A percentile compares a stretch with the other conserved stretches of the same genome.
phyloP scores from a whole-genome alignment of 2,888 invertebrate genomes.

The Macrosoma leucophasiata region DNA sequence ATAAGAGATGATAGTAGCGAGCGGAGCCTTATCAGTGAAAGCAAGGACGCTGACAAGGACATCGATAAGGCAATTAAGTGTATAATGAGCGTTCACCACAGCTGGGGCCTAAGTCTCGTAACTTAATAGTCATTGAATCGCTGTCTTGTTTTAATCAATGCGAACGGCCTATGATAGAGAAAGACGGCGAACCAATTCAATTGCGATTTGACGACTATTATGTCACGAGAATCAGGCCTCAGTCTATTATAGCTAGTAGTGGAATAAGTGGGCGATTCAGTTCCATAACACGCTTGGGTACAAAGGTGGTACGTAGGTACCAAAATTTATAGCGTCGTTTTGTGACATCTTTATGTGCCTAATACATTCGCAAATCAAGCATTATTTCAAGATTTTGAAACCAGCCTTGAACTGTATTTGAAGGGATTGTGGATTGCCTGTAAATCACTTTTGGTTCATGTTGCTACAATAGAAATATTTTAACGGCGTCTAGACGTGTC shows the following conservation, averaged over 20 bases:
- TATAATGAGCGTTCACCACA: conserved; percentile 43
- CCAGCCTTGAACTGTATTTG: conserved; percentile 4
- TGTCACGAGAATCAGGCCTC: background rate
- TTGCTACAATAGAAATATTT: too few species aligned
- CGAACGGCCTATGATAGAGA: too few species aligned
- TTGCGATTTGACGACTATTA: too few species aligned
- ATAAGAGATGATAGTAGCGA: conserved; percentile 47
- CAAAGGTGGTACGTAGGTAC: conserved; percentile 26
- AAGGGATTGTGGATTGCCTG: too few species aligned
- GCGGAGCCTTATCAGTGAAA: conserved; percentile 66
- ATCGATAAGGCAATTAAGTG: conserved; percentile 58
- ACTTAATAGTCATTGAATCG: too few species aligned
- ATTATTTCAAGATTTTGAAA: conserved; percentile 18
- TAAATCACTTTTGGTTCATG: too few species aligned
- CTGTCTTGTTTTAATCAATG: too few species aligned
- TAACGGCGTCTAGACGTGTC: too few species aligned
- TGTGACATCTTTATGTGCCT: conserved; percentile 27
- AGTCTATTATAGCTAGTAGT: conserved; percentile 25
- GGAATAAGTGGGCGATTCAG: conserved; percentile 46
- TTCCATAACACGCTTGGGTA: conserved; percentile 52
- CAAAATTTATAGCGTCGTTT: conserved; percentile 23
- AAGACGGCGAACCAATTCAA: too few species aligned
- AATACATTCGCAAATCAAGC: conserved; percentile 14
- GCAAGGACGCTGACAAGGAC: conserved; percentile 69
- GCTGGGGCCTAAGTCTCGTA: conserved; percentile 31